Evolutionary conservation across 2,888 invertebrate genomes (phyloP).

Genomic region (Pasiphila rectangulata): DNA sequence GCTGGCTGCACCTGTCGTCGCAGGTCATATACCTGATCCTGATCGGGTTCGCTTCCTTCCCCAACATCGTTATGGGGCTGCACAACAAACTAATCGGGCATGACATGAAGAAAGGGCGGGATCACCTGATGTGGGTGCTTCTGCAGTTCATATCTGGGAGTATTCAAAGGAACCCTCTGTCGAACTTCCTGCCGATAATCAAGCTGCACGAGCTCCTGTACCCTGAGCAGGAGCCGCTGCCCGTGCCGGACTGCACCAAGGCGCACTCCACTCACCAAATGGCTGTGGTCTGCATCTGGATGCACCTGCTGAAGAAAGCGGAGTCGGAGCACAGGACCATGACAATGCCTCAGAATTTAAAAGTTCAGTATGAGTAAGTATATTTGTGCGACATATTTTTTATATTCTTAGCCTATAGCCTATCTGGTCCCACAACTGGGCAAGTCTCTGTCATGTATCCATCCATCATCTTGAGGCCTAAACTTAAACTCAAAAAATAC

Average conservation of each 20-base stretch:
- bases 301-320: constrained; percentile 96
- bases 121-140: constrained; percentile 99
- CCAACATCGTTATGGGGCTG: constrained; percentile 93
- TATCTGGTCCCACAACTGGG: too few relatives aligned
- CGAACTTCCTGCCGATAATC: constrained; percentile 93
- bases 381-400: constrained; percentile 17
- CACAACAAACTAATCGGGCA: constrained; percentile 90
- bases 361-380: constrained; percentile 90
- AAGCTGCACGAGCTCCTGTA: constrained; percentile 95
- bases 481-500: too few relatives aligned
- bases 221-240: constrained; percentile 93
- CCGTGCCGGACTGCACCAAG: constrained; percentile 93
- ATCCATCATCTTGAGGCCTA: too few relatives aligned
- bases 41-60: constrained; percentile 96
- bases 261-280: constrained; percentile 93
- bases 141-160: constrained; percentile 98
- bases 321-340: constrained; percentile 91
- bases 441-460: too few relatives aligned
- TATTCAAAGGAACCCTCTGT: constrained; percentile 94
- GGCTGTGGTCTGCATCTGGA: constrained; percentile 98
- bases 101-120: constrained; percentile 93
- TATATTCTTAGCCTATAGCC: not conserved
- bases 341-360: constrained; percentile 89
- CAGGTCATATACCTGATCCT: constrained; percentile 97
- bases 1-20: constrained; percentile 96